Percentiles rank a stretch among this genome's conserved stretches.
phyloP scores from a whole-genome alignment of 2,113 vertebrate genomes.

The Oceanodroma tethys region DNA sequence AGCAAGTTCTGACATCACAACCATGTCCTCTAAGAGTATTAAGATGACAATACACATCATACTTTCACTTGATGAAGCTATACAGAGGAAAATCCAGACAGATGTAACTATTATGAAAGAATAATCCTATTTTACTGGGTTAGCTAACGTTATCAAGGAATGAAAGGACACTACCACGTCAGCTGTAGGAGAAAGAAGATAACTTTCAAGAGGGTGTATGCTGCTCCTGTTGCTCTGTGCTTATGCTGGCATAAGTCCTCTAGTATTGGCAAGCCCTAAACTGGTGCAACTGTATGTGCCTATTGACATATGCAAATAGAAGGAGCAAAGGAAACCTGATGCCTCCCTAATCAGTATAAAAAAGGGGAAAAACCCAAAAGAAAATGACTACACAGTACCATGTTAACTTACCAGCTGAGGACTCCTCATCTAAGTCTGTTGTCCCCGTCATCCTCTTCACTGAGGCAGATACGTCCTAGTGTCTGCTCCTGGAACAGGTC shows the following conservation, averaged over 20 bases:
- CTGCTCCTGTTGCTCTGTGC: background rate
- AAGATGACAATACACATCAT: background rate
- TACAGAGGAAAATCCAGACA: background rate
- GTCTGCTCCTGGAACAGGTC: background rate
- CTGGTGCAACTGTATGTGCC: background rate
- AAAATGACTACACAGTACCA: background rate
- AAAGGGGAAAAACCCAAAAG: background rate
- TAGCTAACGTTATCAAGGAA: background rate
- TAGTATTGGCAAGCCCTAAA: background rate
- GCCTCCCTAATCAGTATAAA: background rate
- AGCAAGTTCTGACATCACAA: background rate
- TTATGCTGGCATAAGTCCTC: background rate
- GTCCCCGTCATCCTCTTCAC: background rate
- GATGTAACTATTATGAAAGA: background rate
- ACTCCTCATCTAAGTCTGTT: background rate
- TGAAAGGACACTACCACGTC: background rate
- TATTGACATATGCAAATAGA: fast-evolving
- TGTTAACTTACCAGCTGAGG: background rate
- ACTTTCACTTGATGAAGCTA: background rate
- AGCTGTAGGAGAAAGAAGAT: background rate
- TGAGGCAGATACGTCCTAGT: background rate
- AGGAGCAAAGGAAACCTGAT: background rate
- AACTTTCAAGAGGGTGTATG: background rate
- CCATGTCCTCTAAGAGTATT: background rate
- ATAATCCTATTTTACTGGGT: background rate